These are phyloP conservation scores for Orthonyx spaldingii DNA, from an alignment of 2,113 vertebrate species.

Conservation along the genomic window DNA sequence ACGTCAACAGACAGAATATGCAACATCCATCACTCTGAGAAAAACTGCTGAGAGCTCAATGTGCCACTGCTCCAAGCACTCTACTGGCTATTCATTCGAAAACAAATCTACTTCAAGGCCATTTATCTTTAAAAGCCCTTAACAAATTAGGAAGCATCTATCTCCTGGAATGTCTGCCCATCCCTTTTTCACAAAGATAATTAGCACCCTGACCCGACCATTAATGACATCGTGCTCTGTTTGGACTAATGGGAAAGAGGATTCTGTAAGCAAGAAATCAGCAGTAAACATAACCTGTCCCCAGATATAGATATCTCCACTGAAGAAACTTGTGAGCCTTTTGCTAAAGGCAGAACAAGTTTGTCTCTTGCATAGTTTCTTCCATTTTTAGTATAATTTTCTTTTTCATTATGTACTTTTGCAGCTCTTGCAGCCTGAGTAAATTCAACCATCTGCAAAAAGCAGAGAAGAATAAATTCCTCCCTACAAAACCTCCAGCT, in stretches of 20 bases:
- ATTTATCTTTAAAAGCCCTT: slow-evolving; percentile 41
- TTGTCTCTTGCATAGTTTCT: background rate
- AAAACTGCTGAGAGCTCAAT: background rate
- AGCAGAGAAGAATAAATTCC: background rate
- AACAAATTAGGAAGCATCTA: background rate
- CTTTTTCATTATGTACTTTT: background rate
- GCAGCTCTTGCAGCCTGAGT: background rate
- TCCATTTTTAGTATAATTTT: background rate
- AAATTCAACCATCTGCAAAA: background rate
- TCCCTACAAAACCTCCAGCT: background rate
- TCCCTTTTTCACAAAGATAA: slow-evolving; percentile 22
- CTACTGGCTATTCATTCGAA: background rate
- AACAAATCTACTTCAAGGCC: slow-evolving; percentile 24
- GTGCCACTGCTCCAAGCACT: background rate
- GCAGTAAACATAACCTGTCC: background rate
- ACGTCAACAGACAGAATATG: background rate
- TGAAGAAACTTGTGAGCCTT: background rate
- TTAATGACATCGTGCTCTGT: background rate
- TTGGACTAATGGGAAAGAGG: background rate
- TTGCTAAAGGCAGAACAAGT: background rate
- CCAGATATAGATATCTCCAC: background rate
- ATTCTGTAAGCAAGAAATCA: background rate
- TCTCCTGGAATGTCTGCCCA: background rate
- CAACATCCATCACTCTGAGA: background rate
- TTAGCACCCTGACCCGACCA: slow-evolving; percentile 10